These are phyloP conservation scores for Fissipunctia ypsillon DNA, from an alignment of 2,888 invertebrate species.

Conservation along the genomic window DNA sequence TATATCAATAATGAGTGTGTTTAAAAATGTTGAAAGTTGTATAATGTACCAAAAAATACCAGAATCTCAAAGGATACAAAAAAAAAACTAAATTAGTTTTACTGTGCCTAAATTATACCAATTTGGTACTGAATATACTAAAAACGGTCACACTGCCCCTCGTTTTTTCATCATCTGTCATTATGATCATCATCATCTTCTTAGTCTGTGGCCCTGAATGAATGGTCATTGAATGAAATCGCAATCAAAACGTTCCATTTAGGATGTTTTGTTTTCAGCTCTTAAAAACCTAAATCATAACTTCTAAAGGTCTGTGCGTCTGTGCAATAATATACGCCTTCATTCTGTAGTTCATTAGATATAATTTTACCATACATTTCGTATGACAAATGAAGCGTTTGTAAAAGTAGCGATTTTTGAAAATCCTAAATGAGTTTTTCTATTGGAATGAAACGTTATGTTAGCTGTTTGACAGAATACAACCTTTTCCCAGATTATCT, in stretches of 20 bases:
- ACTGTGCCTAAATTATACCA: no score
- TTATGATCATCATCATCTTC: no score
- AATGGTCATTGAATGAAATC: conserved; percentile 2
- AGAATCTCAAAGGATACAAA: no score
- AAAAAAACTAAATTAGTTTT: no score
- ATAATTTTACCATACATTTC: not conserved
- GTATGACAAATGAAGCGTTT: not conserved
- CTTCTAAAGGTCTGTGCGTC: not conserved
- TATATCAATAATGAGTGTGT: no score
- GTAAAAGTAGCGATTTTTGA: not conserved
- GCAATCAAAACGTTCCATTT: conserved; percentile 15
- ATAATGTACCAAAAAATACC: no score
- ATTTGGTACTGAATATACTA: no score
- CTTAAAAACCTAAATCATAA: not conserved
- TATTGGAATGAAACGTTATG: conserved; percentile 11
- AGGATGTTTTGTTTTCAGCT: not conserved
- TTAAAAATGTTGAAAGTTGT: no score
- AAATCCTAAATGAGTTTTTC: no score
- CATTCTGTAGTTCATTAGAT: not conserved
- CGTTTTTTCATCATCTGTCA: no score
- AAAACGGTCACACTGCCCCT: no score
- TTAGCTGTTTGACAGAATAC: conserved; percentile 35
- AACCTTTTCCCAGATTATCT: conserved; percentile 10
- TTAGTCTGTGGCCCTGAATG: not conserved
- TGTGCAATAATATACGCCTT: not conserved